phyloP scores from a whole-genome alignment of 2,797 vertebrate species.

The Orientallactaga sibirica region DNA sequence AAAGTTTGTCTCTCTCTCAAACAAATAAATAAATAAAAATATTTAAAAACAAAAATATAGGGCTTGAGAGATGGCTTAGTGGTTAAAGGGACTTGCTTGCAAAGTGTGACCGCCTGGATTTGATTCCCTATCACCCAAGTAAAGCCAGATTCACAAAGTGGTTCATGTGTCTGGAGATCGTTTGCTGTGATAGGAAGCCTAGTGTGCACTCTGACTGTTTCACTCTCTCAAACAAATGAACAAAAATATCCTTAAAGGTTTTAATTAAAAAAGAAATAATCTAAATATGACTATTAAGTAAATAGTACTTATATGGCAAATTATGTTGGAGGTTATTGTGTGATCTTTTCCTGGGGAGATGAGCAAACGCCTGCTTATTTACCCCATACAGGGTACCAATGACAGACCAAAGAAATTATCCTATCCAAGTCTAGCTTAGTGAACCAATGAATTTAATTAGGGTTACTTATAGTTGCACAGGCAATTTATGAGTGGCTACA shows the following conservation, averaged over 20 bases:
- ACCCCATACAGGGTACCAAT: not conserved
- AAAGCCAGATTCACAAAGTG: too few species aligned
- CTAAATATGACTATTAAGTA: conserved; percentile 20
- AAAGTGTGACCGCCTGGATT: too few species aligned
- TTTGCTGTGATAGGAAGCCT: too few species aligned
- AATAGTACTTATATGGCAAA: not conserved
- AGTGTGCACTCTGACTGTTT: too few species aligned
- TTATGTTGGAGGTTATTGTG: not conserved
- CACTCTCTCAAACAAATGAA: not conserved
- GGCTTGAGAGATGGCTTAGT: too few species aligned
- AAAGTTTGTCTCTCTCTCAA: not conserved
- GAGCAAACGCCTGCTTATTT: not conserved
- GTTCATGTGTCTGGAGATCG: too few species aligned
- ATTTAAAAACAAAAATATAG: too few species aligned
- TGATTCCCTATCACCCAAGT: too few species aligned
- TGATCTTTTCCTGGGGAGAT: not conserved
- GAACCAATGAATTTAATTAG: not conserved
- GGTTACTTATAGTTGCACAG: not conserved
- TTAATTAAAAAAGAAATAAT: too few species aligned
- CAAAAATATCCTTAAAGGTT: too few species aligned
- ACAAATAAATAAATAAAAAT: not conserved
- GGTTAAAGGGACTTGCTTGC: too few species aligned
- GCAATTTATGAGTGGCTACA: not conserved
- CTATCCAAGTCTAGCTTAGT: not conserved
- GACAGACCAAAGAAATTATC: not conserved